phyloP scores from a whole-genome alignment of 2,888 invertebrate species.

The Micoletzkya japonica region DNA sequence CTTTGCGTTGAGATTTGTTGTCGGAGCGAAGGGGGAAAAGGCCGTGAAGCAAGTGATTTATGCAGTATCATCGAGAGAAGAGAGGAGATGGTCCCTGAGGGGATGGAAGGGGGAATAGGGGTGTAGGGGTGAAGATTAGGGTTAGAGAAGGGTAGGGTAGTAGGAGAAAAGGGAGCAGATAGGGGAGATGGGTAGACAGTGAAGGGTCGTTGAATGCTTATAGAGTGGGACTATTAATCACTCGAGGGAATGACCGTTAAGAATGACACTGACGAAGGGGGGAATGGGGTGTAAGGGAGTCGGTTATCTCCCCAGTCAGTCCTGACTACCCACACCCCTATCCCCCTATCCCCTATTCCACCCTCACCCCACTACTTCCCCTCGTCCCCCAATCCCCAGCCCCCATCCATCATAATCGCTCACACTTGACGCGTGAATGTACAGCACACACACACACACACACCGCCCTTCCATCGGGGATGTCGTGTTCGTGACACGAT shows the following conservation, averaged over 20 bases:
- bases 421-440: too few species aligned
- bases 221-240: too few species aligned
- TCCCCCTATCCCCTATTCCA: background rate
- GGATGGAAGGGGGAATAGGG: background rate
- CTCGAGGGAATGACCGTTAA: too few species aligned
- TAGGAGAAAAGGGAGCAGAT: background rate
- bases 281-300: too few species aligned
- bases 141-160: background rate
- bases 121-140: too few species aligned
- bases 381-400: background rate
- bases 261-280: too few species aligned
- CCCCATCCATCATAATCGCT: too few species aligned
- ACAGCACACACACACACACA: too few species aligned
- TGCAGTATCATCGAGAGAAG: background rate
- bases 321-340: too few species aligned
- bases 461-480: too few species aligned
- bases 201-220: background rate
- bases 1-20: constrained; percentile 17
- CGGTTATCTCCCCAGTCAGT: too few species aligned
- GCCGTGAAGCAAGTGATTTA: background rate
- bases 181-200: background rate
- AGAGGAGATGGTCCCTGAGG: background rate
- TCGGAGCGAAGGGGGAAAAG: background rate
- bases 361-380: background rate
- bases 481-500: too few species aligned